phyloP scores from a whole-genome alignment of 2,797 vertebrate species.

The Myotis planiceps region DNA sequence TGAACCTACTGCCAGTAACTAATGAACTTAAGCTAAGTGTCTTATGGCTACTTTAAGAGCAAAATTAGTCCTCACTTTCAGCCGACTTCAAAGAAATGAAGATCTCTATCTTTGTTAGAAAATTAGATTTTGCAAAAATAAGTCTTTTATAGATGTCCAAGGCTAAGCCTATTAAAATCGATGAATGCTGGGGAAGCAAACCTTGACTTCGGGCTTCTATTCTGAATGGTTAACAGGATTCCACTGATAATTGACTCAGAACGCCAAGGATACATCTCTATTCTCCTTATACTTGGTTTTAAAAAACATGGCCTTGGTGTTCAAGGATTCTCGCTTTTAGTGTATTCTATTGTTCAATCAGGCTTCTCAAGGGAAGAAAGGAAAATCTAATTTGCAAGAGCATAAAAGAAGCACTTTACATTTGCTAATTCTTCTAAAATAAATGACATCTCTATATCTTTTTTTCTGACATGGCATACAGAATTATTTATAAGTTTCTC shows the following conservation, averaged over 20 bases:
- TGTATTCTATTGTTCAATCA: slow-evolving; percentile 69
- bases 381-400: slow-evolving; percentile 79
- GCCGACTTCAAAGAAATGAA: neutral
- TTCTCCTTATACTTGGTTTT: slow-evolving; percentile 62
- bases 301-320: slow-evolving; percentile 68
- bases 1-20: neutral
- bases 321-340: slow-evolving; percentile 66
- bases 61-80: neutral
- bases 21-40: neutral
- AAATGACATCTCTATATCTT: slow-evolving; percentile 31
- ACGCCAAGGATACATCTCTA: slow-evolving; percentile 49
- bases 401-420: slow-evolving; percentile 76
- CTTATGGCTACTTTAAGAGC: neutral
- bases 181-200: neutral
- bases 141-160: slow-evolving; percentile 33
- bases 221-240: slow-evolving; percentile 12
- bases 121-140: slow-evolving; percentile 33
- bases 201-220: slow-evolving; percentile 58
- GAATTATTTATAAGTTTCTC: slow-evolving; percentile 65
- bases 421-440: slow-evolving; percentile 78
- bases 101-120: neutral
- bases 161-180: slow-evolving; percentile 7
- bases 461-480: slow-evolving; percentile 68
- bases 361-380: slow-evolving; percentile 66
- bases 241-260: slow-evolving; percentile 74